These are phyloP conservation scores for Enteromius treurensis DNA, from an alignment of 2,797 vertebrate species.

Conservation along the genomic window DNA sequence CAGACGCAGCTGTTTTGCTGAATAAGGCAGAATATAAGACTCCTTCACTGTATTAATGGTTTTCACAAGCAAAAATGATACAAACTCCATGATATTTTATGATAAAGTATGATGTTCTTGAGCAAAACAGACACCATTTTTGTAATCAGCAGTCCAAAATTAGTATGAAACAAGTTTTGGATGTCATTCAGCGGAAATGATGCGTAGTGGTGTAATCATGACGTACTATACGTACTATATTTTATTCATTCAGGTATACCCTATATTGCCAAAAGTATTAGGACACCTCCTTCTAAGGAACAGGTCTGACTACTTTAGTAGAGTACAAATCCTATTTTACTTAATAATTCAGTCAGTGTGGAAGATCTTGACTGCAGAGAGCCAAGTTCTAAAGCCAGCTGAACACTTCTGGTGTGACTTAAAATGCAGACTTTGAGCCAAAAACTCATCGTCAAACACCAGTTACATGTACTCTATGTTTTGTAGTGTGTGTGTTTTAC, in stretches of 20 bases:
- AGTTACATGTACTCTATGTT: not conserved
- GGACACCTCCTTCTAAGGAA: not conserved
- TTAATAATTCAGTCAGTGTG: not conserved
- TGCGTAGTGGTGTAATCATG: not conserved
- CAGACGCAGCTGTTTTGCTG: not conserved
- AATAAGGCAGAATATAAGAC: not conserved
- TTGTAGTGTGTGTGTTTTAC: conserved; percentile 39
- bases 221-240: not conserved
- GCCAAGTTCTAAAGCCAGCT: not conserved
- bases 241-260: not conserved
- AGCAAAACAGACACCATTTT: not conserved
- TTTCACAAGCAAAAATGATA: not conserved
- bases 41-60: not conserved
- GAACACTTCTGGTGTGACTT: not conserved
- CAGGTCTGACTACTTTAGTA: not conserved
- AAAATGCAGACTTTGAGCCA: not conserved
- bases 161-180: not conserved
- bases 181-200: not conserved
- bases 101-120: not conserved
- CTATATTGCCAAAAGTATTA: not conserved
- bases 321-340: too few species aligned
- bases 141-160: not conserved
- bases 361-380: not conserved
- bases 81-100: not conserved
- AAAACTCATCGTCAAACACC: not conserved